phyloP scores from a whole-genome alignment of 2,113 vertebrate genomes.

The Pterophyllum scalare region DNA sequence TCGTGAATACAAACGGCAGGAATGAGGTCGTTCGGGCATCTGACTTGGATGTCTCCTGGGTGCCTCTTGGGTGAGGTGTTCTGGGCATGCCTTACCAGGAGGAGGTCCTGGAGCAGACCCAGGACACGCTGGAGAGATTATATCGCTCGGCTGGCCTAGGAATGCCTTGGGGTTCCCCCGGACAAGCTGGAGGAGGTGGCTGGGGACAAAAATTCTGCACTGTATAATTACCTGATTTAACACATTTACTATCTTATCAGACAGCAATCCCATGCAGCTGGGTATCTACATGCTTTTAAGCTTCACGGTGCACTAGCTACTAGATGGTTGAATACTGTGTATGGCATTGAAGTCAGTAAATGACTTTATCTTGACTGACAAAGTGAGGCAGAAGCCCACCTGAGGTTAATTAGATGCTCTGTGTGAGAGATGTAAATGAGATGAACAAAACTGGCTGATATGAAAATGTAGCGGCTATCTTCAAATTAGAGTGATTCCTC shows the following conservation, averaged over 20 bases:
- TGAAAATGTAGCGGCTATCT: not conserved
- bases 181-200: too few species aligned
- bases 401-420: not conserved
- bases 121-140: too few species aligned
- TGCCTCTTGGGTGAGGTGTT: too few species aligned
- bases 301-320: not conserved
- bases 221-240: not conserved
- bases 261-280: not conserved
- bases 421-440: not conserved
- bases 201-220: not conserved
- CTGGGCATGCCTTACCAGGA: too few species aligned
- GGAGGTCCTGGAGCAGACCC: too few species aligned
- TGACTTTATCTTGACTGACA: not conserved
- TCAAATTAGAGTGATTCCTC: not conserved
- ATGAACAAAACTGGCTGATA: slow-evolving; percentile 1
- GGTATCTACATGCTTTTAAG: not conserved
- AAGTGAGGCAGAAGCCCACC: not conserved
- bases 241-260: not conserved
- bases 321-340: not conserved
- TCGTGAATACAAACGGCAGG: too few species aligned
- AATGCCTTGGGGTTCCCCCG: too few species aligned
- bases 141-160: too few species aligned
- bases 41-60: too few species aligned
- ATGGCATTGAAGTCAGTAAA: not conserved
- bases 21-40: too few species aligned